Percentiles rank a stretch among this genome's conserved stretches.
Conservation (phyloP, 2,888 invertebrate species). For the Sphinx pinastri region DNA sequence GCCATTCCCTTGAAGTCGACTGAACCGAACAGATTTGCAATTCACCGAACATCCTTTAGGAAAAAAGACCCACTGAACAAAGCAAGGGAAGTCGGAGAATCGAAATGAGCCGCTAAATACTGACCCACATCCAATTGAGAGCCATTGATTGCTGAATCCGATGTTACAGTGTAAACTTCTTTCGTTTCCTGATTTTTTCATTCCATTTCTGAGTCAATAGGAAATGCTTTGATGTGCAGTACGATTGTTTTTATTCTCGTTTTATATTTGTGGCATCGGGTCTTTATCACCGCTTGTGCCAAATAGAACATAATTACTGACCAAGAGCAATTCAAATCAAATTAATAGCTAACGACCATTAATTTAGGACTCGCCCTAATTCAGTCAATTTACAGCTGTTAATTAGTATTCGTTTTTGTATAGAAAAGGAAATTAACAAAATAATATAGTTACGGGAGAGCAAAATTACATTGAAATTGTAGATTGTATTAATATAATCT, state of each 20-base stretch:
- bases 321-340: slow-evolving; percentile 10
- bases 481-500: no score
- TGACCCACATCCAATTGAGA: slow-evolving; percentile 45
- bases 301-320: neutral
- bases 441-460: neutral
- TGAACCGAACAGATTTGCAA: slow-evolving; percentile 79
- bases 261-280: neutral
- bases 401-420: neutral
- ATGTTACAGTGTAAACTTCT: slow-evolving; percentile 19
- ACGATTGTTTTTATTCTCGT: neutral
- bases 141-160: slow-evolving; percentile 20
- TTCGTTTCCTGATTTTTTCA: neutral
- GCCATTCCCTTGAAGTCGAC: slow-evolving; percentile 75
- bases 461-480: neutral
- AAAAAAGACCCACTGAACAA: slow-evolving; percentile 73
- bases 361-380: neutral
- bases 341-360: slow-evolving; percentile 26
- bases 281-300: neutral
- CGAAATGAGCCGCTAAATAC: slow-evolving; percentile 72
- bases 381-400: neutral
- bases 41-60: slow-evolving; percentile 77
- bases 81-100: slow-evolving; percentile 62
- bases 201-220: neutral
- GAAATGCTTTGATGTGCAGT: neutral
- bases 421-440: neutral